phyloP scores from a whole-genome alignment of 2,113 vertebrate species.

The Apteryx mantelli region DNA sequence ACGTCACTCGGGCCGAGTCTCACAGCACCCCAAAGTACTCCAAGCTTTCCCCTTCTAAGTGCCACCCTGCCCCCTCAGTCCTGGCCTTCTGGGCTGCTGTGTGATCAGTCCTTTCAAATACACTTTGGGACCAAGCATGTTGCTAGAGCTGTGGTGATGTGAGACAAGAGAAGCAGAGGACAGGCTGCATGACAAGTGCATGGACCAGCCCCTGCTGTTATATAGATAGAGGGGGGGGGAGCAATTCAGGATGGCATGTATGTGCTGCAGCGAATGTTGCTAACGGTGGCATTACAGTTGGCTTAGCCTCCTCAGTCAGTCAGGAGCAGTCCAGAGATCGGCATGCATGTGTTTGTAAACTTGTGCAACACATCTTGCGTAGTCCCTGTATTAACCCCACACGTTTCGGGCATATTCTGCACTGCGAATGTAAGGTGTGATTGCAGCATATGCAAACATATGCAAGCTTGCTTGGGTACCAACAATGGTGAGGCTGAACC shows the following conservation, averaged over 20 bases:
- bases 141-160: not conserved
- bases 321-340: not conserved
- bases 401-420: rapidly evolving
- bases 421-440: not conserved
- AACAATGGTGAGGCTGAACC: not conserved
- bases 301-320: not conserved
- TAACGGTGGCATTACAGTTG: not conserved
- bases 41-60: not conserved
- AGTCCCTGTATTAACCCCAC: too few relatives aligned
- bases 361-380: not conserved
- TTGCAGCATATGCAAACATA: not conserved
- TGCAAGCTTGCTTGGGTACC: not conserved
- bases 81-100: not conserved
- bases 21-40: not conserved
- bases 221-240: not conserved
- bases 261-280: not conserved
- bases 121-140: rapidly evolving
- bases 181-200: not conserved
- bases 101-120: not conserved
- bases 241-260: rapidly evolving
- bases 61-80: not conserved
- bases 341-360: not conserved
- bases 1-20: rapidly evolving
- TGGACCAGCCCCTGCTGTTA: rapidly evolving
- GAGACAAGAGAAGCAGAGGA: not conserved